Evolutionary conservation across 2,888 invertebrate genomes (phyloP).

Genomic region (Cantharis nigra): DNA sequence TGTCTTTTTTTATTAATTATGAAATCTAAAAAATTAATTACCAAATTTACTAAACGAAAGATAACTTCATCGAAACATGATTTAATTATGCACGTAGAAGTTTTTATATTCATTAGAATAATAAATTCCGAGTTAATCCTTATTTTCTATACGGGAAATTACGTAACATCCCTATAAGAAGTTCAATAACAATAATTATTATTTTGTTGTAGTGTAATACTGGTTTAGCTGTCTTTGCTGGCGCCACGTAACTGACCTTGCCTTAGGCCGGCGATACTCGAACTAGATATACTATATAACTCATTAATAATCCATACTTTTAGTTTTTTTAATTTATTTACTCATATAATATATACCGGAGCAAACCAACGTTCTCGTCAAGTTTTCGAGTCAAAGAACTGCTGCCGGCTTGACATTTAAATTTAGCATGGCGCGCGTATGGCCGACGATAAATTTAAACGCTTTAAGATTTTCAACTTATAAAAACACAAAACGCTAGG

Average conservation of each 20-base stretch:
- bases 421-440: background rate
- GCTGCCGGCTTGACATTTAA: background rate
- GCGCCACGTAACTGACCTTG: slow-evolving; percentile 35
- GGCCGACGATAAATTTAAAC: background rate
- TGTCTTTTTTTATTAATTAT: background rate
- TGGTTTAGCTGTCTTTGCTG: slow-evolving; percentile 28
- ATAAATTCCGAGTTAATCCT: background rate
- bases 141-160: background rate
- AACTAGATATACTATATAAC: slow-evolving; percentile 27
- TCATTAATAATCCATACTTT: slow-evolving; percentile 29
- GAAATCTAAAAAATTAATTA: background rate
- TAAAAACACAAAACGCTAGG: background rate
- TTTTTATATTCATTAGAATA: background rate
- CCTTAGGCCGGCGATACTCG: slow-evolving; percentile 32
- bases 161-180: background rate
- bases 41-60: background rate
- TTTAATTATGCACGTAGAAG: background rate
- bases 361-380: background rate
- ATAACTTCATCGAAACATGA: background rate
- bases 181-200: slow-evolving; percentile 11
- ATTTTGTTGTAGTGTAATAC: slow-evolving; percentile 28
- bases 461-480: background rate
- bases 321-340: slow-evolving; percentile 6
- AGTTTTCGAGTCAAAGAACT: background rate
- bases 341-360: slow-evolving; percentile 13